Base-by-base conservation (phyloP, 2,888 invertebrate species). In the Cantharis lateralis region DNA sequence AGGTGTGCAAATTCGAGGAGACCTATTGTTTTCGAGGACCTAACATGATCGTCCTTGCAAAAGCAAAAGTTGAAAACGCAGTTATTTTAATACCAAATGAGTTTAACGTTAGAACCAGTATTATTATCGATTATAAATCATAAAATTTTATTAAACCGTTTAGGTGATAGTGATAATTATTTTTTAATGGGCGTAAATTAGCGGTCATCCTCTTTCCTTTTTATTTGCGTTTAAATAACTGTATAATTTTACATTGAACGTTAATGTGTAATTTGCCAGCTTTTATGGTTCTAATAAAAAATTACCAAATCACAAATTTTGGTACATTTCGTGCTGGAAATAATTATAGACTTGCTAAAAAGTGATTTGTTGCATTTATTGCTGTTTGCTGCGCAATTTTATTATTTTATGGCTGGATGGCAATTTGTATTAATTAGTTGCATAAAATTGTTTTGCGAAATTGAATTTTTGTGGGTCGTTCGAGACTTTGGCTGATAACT, bases 361-460 rank as follows among this genome's bases (percentile, higher is more conserved):
- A 66, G n/a, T 66, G 64, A 66, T 66, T 66, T 66, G 64, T 66
- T 66, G 20, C 64, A 20, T 66, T 66, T 66, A 66, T 66, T 18
- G 63, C 16, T 63, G 63, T 2, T 66, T 18, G 63, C 16, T 63
- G 63, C 7, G 63, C 16, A 15, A 18, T 66, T 20, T 66, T 66
- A 66, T 66, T 66, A 20, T 16, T 66, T 66, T 66, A 66, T n/a
- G 64, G 64, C n/a, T 66, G 64, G 18, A 20, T 20, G n/a, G 48
- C 48, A 48, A 48, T 48, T 48, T 48, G 48, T 48, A 48, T 48
- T 48, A 48, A 48, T 48, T 48, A n/a, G n/a, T 48, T 48, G 48
- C n/a, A 48, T 48, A 48, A 48, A 48, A 48, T 48, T 48, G 48
- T 48, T 48, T 48, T 48, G 7, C 48, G 48, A 48, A 48, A 48